Base-by-base conservation (phyloP, 2,113 vertebrate genomes). In the Butastur rufipennis region DNA sequence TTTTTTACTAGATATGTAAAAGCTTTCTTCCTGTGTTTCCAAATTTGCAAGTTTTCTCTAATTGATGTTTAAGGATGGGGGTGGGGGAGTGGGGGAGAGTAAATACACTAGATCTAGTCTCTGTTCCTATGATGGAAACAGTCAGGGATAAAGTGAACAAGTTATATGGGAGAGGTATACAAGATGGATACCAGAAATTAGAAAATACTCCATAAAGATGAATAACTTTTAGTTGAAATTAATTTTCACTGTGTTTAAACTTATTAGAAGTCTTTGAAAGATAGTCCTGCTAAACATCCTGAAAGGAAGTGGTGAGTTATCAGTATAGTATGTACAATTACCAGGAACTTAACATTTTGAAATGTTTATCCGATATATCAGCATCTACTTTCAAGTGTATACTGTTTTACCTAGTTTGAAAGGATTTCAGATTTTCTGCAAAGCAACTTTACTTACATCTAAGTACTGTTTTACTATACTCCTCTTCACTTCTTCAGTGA, bases 391-490 rank as follows among this genome's bases (percentile, higher is more conserved):
- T 63, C 19, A 67, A 59, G 22, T 67, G 62, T n/a, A 85, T 18
- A 45, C 36, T 61, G 40, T 38, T 26, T 65, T 63, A 89, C 20
- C 45, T 67, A 36, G 47, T 32, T 71, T 63, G 42, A 81, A 89
- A 94, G 65, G 27, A 50, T 40, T 62, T 89, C 88, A 61, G 14
- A 16, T 21, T 58, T 82, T 72, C 81, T 70, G 84, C 17, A 81
- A 48, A 47, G 40, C 26, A 81, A 66, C 8, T 67, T 58, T 86
- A 98, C 99, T 99, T 98, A 99, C 99, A 96, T 99, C 99, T 93
- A 99, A 98, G 97, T 99, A 99, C 95, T 99, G 99, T 97, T 98
- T 99, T 96, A 99, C 99, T 96, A 99, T 99, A 93, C 98, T 99
- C 98, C 98, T 99, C 98, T 99, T 99, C 97, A 99, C 98, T 67